Evolutionary conservation across 2,797 vertebrate species (phyloP).

Genomic region (Cossypha niveicapilla): DNA sequence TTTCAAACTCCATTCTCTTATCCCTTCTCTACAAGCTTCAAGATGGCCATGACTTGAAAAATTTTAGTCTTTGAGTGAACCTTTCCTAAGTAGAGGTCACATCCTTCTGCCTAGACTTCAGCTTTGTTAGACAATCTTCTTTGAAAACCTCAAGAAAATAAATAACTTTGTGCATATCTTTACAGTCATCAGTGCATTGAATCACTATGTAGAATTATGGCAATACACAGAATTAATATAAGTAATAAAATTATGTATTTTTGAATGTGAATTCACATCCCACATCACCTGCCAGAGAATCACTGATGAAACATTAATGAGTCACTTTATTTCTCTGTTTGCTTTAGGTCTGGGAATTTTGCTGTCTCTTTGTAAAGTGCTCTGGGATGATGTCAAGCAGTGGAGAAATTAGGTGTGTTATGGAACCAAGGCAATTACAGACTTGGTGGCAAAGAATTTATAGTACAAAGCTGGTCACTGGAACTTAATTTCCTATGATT

Average conservation of each 20-base stretch:
- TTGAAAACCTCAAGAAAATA: neutral
- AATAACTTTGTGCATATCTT: neutral
- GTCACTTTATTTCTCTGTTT: slow-evolving; percentile 30
- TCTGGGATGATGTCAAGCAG: neutral
- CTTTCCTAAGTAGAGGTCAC: slow-evolving; percentile 39
- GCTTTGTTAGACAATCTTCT: neutral
- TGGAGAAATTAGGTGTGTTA: neutral
- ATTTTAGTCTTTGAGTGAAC: slow-evolving; percentile 49
- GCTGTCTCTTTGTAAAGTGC: neutral
- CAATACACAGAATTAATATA: neutral
- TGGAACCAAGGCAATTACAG: neutral
- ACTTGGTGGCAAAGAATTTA: neutral
- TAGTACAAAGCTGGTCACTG: neutral
- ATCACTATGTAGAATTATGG: neutral
- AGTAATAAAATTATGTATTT: neutral
- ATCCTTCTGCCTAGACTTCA: slow-evolving; percentile 1
- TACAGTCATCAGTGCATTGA: neutral
- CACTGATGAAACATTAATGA: slow-evolving; percentile 2
- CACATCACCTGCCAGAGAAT: neutral
- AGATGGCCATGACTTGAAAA: slow-evolving; percentile 45
- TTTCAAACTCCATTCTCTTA: slow-evolving; percentile 43
- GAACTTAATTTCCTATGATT: neutral
- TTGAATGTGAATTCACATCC: neutral
- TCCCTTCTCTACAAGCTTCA: slow-evolving; percentile 35
- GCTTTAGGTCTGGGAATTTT: slow-evolving; percentile 33